These are phyloP conservation scores for Corticium candelabrum DNA, from an alignment of 37 sponge, comb jelly and placozoan species.

Conservation along the genomic window DNA sequence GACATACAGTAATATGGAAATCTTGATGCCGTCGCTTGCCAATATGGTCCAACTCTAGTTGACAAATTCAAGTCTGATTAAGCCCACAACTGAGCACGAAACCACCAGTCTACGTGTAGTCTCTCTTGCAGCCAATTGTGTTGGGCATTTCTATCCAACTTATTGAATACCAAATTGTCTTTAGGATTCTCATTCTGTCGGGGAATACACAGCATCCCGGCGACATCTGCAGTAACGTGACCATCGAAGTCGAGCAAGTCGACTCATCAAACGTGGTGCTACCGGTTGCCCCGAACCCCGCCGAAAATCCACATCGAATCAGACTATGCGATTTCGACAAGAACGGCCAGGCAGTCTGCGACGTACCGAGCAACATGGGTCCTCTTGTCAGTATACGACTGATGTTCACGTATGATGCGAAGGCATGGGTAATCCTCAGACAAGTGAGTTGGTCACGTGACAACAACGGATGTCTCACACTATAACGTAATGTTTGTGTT, in stretches of 20 bases:
- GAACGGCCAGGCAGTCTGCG: neutral
- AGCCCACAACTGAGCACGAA: too few species aligned
- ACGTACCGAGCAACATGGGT: neutral
- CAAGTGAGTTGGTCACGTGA: too few species aligned
- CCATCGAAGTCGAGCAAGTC: neutral
- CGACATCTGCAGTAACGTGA: slow-evolving; percentile 10
- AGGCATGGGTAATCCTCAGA: neutral
- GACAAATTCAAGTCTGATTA: too few species aligned
- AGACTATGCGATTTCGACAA: neutral
- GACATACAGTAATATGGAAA: too few species aligned
- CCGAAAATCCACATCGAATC: neutral
- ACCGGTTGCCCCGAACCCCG: neutral
- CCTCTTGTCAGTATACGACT: neutral
- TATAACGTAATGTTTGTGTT: too few species aligned
- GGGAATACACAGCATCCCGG: slow-evolving; percentile 19
- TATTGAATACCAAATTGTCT: too few species aligned
- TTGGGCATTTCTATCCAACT: too few species aligned
- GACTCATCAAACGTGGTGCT: neutral
- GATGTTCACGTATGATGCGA: neutral
- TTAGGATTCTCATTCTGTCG: slow-evolving; percentile 7
- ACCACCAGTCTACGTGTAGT: too few species aligned
- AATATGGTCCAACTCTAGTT: too few species aligned
- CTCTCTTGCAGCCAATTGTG: too few species aligned
- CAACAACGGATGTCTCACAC: too few species aligned
- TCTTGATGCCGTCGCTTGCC: too few species aligned